Conservation (phyloP, 2,113 vertebrate species). For the Carlito syrichta region DNA sequence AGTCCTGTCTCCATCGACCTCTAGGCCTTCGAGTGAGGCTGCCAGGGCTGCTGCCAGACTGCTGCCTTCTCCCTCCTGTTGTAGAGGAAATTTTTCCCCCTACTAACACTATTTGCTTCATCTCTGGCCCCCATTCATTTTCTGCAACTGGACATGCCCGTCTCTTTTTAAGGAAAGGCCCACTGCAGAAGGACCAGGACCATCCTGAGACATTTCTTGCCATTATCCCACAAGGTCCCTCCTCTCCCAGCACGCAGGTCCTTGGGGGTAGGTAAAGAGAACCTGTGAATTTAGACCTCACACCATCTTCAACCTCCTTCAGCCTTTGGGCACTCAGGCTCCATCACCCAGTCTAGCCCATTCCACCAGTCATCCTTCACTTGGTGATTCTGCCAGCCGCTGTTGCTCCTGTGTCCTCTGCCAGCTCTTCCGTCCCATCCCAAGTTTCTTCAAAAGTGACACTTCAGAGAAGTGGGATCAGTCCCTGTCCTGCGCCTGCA, state of each 20-base stretch:
- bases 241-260: not conserved
- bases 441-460: not conserved
- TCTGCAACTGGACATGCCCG: not conserved
- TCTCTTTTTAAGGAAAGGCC: not conserved
- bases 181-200: fast-evolving
- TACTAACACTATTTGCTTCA: not conserved
- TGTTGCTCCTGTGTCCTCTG: not conserved
- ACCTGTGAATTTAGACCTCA: not conserved
- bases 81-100: not conserved
- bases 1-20: not conserved
- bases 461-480: not conserved
- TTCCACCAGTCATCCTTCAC: not conserved
- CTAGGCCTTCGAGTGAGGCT: not conserved
- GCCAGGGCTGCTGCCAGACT: fast-evolving
- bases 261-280: not conserved
- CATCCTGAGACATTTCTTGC: not conserved
- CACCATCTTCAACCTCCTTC: not conserved
- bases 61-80: not conserved
- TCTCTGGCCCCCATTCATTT: not conserved
- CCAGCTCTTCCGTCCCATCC: not conserved
- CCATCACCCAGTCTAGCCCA: no score
- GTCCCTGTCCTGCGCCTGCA: no score
- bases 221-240: no score
- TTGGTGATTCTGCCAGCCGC: not conserved
- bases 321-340: not conserved